Evolutionary conservation across 2,113 vertebrate species (phyloP).

Genomic region (Ceyx melanurus): DNA sequence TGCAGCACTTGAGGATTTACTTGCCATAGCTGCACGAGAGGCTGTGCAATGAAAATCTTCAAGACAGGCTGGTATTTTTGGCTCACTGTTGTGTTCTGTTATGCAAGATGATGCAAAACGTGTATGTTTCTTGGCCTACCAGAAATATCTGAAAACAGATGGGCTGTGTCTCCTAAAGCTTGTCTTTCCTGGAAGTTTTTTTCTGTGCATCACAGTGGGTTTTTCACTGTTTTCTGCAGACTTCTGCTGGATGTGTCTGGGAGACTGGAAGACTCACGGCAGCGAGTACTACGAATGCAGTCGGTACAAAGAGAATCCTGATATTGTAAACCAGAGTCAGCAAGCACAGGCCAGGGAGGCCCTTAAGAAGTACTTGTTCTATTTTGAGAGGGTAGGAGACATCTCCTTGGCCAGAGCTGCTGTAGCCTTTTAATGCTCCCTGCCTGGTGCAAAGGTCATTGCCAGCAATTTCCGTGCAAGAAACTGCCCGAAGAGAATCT

Average conservation of each 20-base stretch:
- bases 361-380: conserved; percentile 99
- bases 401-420: conserved; percentile 54
- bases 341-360: conserved; percentile 98
- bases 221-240: conserved; percentile 78
- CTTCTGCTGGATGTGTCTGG: conserved; percentile 99
- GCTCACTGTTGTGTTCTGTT: background rate
- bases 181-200: background rate
- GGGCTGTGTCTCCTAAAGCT: conserved; percentile 31
- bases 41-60: background rate
- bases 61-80: conserved; percentile 17
- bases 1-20: background rate
- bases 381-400: conserved; percentile 96
- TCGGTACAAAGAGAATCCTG: conserved; percentile 99
- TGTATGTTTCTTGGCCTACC: conserved; percentile 23
- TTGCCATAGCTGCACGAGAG: background rate
- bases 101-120: background rate
- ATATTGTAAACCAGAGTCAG: conserved; percentile 99
- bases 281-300: conserved; percentile 99
- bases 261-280: conserved; percentile 99
- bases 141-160: conserved; percentile 24
- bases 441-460: conserved; percentile 66
- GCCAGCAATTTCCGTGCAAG: conserved; percentile 44
- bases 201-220: background rate
- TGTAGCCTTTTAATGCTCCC: conserved; percentile 69
- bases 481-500: conserved; percentile 31